Evolutionary conservation across 37 sponge, comb jelly and placozoan genomes (phyloP), one percentile per base, ranked within the genome.

Genomic region (Cliona cf. orientalis): DNA sequence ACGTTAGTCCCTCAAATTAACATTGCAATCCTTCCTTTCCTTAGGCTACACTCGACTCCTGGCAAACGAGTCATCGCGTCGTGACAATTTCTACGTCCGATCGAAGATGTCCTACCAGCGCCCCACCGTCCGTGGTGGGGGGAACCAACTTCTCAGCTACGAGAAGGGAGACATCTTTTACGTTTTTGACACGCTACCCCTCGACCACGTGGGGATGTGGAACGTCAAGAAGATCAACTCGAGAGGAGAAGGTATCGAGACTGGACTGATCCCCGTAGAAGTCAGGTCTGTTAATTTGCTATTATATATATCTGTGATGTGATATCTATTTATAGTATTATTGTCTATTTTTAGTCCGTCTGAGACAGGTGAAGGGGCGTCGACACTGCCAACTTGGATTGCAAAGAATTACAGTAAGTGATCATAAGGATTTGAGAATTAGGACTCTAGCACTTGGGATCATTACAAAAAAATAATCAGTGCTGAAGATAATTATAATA

Each of bases 41-140:
- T 55, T 28, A 55, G 56, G 56, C 34, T 72, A 55, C 34, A 26
- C 31, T 17, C 55, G 14, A 11, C 55, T 17, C 55, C 55, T 17
- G 17, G 14, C 17, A 11, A 49, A 17, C 55, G 55, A 19, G 17
- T 49, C 14, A 49, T 49, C 55, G 11, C 55, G 55, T 49, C 14
- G 74, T n/a, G 84, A 84, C 55, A 74, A 67, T 44, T 84, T 84
- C 42, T 84, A 75, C 31, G 84, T 84, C 41, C 43, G 68, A n/a
- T 46, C 72, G 14, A 58, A 46, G n/a, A 1, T 59, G 26, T 59
- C 82, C 1, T 46, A 68, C 79, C 55, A 69, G 3, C 38, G 56
- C 14, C 70, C 25, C 7, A 32, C 21, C 6, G 12, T 22, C 28
- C 23, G 32, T 31, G 39, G n/a, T 17, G 56, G 57, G 22, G 79